phyloP scores from a whole-genome alignment of 2,113 vertebrate genomes.

The Oryzias javanicus region DNA sequence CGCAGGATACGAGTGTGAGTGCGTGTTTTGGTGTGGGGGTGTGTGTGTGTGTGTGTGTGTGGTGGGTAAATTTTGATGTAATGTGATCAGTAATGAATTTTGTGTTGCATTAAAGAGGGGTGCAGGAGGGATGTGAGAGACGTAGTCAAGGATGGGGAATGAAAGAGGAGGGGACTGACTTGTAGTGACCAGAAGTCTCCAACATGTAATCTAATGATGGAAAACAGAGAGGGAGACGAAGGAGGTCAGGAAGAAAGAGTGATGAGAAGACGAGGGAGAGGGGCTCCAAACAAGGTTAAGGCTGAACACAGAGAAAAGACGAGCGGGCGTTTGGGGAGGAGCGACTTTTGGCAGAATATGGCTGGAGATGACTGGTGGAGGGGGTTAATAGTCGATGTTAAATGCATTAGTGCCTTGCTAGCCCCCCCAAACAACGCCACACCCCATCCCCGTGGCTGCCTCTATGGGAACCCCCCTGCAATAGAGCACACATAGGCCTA shows the following conservation, averaged over 20 bases:
- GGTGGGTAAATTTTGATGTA: slow-evolving; percentile 87
- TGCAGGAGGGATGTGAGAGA: slow-evolving; percentile 84
- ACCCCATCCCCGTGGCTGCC: slow-evolving; percentile 33
- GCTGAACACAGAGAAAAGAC: slow-evolving; percentile 16
- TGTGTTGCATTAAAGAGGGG: slow-evolving; percentile 92
- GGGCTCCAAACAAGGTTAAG: slow-evolving; percentile 63
- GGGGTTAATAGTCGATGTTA: slow-evolving; percentile 85
- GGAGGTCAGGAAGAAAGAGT: slow-evolving; percentile 26
- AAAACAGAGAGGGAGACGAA: slow-evolving; percentile 49
- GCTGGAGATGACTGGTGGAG: slow-evolving; percentile 21
- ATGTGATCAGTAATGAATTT: slow-evolving; percentile 99
- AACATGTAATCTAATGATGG: slow-evolving; percentile 97
- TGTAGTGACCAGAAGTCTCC: slow-evolving; percentile 95
- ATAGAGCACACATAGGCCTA: slow-evolving; percentile 27
- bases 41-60: slow-evolving; percentile 24
- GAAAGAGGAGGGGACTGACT: slow-evolving; percentile 73
- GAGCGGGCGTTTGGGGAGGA: slow-evolving; percentile 30
- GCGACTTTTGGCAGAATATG: background rate
- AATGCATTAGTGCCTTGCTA: slow-evolving; percentile 64
- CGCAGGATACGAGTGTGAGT: slow-evolving; percentile 25
- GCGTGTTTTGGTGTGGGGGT: background rate
- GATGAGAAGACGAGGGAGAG: slow-evolving; percentile 59
- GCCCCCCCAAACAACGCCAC: slow-evolving; percentile 29
- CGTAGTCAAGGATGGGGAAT: slow-evolving; percentile 76
- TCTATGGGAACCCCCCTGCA: slow-evolving; percentile 5